Base-by-base conservation (phyloP, 2,888 invertebrate species). In the Drosophila mulleri region DNA sequence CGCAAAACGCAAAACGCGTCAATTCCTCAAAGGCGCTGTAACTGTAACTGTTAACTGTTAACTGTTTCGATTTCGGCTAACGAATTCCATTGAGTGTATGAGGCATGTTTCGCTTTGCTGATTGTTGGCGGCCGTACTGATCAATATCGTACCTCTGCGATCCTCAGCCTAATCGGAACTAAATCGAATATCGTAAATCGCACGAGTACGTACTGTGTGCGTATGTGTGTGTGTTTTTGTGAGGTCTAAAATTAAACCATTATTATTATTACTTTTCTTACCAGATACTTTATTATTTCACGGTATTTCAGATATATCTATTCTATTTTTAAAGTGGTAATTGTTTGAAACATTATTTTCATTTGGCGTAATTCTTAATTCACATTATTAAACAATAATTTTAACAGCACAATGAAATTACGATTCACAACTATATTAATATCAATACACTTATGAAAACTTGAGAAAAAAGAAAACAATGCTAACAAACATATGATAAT, bases 91-190 rank as follows among this genome's bases (percentile, higher is more conserved):
- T 18, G 12, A n/a, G 35, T 58, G 35, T 14, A 14, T 32, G 14
- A 50, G 26, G 26, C n/a, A 59, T 48, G 35, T 37, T 26, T 3
- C n/a, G n/a, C 1, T 26, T n/a, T 4, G n/a, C 23, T 18, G 9
- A 7, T 35, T 48, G n/a, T 14, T 18, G 59, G 26, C 37, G 59
- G 26, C 37, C 37, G 23, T 35, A 11, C 14, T 48, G 59, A 50
- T 59, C 18, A 11, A 26, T 4, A 39, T 29, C n/a, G 29, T n/a
- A 12, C 2, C 11, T 5, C 6, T 48, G 29, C 32, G 59, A 59
- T 48, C 59, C 39, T 18, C 26, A n/a, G 37, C 18, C 1, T 9
- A 39, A 50, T 14, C 14, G 14, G 5, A 45, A 26, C 7, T 45
- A 45, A 57, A 20, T 20, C 1, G 9, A n/a, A 16, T 37, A 14